phyloP scores from a whole-genome alignment of 2,888 invertebrate species.

The Zhuqinia jingwanae region DNA sequence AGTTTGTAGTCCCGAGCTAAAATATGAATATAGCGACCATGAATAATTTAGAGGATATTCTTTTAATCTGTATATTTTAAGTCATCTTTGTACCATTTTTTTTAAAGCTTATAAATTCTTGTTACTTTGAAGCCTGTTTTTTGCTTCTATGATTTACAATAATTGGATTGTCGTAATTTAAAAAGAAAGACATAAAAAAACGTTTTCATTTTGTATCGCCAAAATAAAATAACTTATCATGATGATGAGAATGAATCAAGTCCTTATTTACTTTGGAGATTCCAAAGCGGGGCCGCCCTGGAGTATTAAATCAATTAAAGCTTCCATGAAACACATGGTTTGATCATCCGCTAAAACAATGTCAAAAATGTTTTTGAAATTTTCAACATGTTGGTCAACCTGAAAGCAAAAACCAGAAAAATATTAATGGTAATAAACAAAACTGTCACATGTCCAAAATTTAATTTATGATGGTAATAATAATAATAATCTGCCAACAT shows the following conservation, averaged over 20 bases:
- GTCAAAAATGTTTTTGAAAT: slow-evolving; percentile 91
- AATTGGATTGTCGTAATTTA: background rate
- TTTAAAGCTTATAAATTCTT: too few species aligned
- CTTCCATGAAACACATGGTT: slow-evolving; percentile 85
- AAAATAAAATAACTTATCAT: too few species aligned
- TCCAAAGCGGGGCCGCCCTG: too few species aligned
- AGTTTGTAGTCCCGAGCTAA: too few species aligned
- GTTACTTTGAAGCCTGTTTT: slow-evolving; percentile 2
- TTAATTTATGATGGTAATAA: background rate
- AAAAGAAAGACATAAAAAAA: background rate
- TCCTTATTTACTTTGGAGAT: too few species aligned
- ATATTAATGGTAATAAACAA: too few species aligned
- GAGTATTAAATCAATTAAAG: slow-evolving; percentile 67
- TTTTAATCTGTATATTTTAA: too few species aligned
- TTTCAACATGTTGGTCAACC: slow-evolving; percentile 86
- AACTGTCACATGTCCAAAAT: background rate
- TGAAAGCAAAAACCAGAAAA: slow-evolving; percentile 80
- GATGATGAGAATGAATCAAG: too few species aligned
- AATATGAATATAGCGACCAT: too few species aligned
- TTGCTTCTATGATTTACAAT: background rate
- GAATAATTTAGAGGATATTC: too few species aligned
- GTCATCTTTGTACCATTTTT: too few species aligned
- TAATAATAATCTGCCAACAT: slow-evolving; percentile 80
- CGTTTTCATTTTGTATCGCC: too few species aligned
- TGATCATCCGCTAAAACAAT: slow-evolving; percentile 95